Evolutionary conservation across 2,113 vertebrate genomes (phyloP).

Genomic region (Podocnemis expansa): DNA sequence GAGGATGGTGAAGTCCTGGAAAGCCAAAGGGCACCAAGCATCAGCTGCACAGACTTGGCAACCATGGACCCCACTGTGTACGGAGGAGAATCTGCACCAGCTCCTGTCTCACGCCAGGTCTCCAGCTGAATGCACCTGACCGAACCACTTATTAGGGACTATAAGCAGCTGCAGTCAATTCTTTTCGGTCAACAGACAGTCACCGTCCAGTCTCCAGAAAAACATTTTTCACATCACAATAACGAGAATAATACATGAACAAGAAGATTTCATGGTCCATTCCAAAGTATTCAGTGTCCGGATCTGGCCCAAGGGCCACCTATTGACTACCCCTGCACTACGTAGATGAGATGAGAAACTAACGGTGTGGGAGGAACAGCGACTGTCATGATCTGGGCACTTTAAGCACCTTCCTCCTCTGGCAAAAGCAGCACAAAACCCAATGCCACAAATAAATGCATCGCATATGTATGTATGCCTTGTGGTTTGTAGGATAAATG

Average conservation of each 20-base stretch:
- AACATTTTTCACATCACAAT: no score
- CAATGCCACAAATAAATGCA: neutral
- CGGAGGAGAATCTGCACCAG: accelerated
- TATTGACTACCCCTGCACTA: neutral
- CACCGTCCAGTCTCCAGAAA: no score
- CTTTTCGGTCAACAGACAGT: no score
- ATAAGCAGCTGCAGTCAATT: no score
- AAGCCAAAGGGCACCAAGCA: neutral
- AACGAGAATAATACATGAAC: no score
- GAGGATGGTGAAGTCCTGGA: accelerated
- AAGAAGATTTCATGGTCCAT: no score
- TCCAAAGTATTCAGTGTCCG: no score
- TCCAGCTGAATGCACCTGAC: neutral
- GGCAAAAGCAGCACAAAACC: neutral
- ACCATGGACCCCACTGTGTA: neutral
- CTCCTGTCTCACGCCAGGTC: accelerated
- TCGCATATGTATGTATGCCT: neutral
- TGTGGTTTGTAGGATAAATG: neutral
- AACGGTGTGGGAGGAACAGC: neutral
- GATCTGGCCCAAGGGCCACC: no score
- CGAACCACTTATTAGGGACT: neutral
- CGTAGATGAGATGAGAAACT: neutral
- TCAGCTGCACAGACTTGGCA: neutral
- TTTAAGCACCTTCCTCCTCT: neutral
- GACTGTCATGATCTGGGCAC: neutral